These are phyloP conservation scores for Rhingia rostrata DNA, from an alignment of 2,888 invertebrate genomes.

Conservation along the genomic window DNA sequence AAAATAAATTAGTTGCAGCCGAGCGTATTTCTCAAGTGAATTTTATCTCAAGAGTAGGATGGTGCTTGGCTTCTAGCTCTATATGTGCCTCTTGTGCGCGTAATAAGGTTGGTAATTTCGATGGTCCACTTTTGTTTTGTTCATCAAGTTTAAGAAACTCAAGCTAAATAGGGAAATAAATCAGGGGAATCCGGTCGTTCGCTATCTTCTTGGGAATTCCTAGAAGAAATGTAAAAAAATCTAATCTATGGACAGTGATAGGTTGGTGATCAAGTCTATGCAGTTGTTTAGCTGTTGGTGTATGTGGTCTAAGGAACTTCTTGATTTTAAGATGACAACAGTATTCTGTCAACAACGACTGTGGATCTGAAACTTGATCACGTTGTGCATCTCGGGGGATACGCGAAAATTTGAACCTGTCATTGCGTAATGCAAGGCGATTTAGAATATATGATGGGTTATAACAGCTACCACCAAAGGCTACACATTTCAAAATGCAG, in stretches of 20 bases:
- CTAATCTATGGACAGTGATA: background rate
- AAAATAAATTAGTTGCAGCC: constrained; percentile 52
- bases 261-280: background rate
- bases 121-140: background rate
- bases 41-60: background rate
- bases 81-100: background rate
- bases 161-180: background rate
- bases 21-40: constrained; percentile 40
- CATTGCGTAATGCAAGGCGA: too few species aligned
- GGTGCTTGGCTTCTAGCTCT: background rate
- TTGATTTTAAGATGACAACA: too few species aligned
- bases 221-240: background rate
- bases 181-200: background rate
- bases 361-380: too few species aligned
- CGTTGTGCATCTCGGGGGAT: too few species aligned
- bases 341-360: too few species aligned
- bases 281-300: too few species aligned
- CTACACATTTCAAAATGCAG: too few species aligned
- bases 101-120: constrained; percentile 29
- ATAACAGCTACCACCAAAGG: too few species aligned
- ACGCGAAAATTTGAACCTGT: too few species aligned
- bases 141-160: background rate
- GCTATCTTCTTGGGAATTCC: background rate
- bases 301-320: too few species aligned
- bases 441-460: too few species aligned